A percentile compares a stretch with the other conserved stretches of the same genome.
Evolutionary conservation across 23 tunicate species (phyloP).

Genomic region (Pegea sp.): DNA sequence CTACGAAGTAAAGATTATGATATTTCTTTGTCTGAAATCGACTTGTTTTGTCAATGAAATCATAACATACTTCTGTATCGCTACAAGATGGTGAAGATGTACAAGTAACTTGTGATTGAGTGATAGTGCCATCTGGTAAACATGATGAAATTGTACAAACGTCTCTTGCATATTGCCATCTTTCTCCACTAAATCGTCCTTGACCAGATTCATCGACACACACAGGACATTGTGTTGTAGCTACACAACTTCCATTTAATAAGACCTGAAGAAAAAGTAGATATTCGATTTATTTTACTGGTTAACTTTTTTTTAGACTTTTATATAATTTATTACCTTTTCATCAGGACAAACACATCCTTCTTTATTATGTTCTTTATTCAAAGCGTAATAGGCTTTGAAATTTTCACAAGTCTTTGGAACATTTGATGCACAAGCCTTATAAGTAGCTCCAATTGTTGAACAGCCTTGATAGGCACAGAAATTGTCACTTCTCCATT

Average conservation of each 20-base stretch:
- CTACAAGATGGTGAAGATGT: constrained; percentile 73
- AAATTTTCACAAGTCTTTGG: constrained; percentile 81
- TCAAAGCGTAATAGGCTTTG: constrained; percentile 40
- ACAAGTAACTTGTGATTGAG: constrained; percentile 39
- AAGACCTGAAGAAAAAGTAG: constrained; percentile 19
- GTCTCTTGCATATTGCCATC: constrained; percentile 49
- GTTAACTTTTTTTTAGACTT: neutral
- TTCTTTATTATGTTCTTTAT: constrained; percentile 21
- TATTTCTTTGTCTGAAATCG: neutral
- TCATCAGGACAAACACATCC: constrained; percentile 83
- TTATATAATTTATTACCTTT: constrained; percentile 17
- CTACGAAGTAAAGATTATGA: constrained; percentile 6
- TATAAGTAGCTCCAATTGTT: constrained; percentile 15
- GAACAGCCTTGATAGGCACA: constrained; percentile 55
- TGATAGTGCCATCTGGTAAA: constrained; percentile 52
- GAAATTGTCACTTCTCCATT: constrained; percentile 59
- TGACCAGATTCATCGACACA: constrained; percentile 63
- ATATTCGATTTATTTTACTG: neutral
- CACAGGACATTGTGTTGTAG: constrained; percentile 36
- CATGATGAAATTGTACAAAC: constrained; percentile 61
- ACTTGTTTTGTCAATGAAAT: neutral
- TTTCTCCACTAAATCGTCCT: constrained; percentile 74
- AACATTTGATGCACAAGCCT: constrained; percentile 63
- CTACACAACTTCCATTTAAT: constrained; percentile 63
- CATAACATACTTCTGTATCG: constrained; percentile 30